A percentile compares a stretch with the other conserved stretches of the same genome.
Evolutionary conservation across 2,888 invertebrate species (phyloP).

Genomic region (Flexamia atlantica): DNA sequence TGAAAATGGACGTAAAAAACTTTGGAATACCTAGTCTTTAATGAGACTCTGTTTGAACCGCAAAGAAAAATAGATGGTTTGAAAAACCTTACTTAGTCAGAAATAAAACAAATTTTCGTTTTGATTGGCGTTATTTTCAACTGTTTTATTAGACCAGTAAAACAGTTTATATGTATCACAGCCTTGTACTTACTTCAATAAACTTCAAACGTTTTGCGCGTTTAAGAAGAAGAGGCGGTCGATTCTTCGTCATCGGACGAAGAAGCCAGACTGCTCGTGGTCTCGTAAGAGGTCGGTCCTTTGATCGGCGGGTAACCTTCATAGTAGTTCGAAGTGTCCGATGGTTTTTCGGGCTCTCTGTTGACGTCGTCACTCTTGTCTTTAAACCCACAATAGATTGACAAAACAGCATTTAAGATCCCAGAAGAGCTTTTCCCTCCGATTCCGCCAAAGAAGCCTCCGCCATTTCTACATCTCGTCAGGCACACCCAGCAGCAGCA

Average conservation of each 20-base stretch:
- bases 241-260: conserved; percentile 30
- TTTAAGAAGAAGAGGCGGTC: not conserved
- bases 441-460: not conserved
- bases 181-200: too few relatives aligned
- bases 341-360: not conserved
- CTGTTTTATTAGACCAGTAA: not conserved
- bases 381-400: conserved; percentile 55
- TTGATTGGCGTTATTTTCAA: not conserved
- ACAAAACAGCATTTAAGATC: conserved; percentile 54
- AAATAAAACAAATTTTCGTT: not conserved
- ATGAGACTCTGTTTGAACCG: too few relatives aligned
- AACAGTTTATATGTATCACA: not conserved
- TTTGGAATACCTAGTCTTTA: too few relatives aligned
- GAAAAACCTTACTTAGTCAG: too few relatives aligned
- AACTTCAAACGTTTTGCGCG: too few relatives aligned
- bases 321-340: not conserved
- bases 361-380: conserved; percentile 23
- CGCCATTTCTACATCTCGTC: not conserved
- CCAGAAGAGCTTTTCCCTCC: conserved; percentile 35
- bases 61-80: too few relatives aligned
- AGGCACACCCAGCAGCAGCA: not conserved
- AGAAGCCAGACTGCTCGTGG: not conserved
- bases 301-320: not conserved
- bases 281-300: not conserved
- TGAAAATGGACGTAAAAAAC: too few relatives aligned